Evolutionary conservation across 2,113 vertebrate genomes (phyloP).

Genomic region (Ondatra zibethicus): DNA sequence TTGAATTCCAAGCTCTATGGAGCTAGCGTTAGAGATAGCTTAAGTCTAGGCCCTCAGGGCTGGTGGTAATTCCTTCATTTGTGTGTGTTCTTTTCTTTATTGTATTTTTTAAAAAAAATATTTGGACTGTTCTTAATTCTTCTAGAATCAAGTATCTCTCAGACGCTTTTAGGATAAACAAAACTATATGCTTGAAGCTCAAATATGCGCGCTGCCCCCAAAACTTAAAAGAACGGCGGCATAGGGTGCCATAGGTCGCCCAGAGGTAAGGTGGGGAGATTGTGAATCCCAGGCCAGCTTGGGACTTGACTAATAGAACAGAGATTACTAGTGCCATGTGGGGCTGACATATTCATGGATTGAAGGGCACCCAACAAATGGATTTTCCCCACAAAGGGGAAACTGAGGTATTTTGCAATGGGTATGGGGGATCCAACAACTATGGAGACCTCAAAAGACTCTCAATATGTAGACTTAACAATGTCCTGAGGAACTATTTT

Average conservation of each 20-base stretch:
- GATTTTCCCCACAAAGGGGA: conserved; percentile 85
- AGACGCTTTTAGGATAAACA: background rate
- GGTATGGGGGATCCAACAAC: conserved; percentile 79
- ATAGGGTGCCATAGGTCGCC: background rate
- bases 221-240: background rate
- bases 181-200: background rate
- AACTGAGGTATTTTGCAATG: conserved; percentile 87
- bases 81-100: background rate
- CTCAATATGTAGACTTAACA: conserved; percentile 78
- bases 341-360: conserved; percentile 79
- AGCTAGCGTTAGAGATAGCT: background rate
- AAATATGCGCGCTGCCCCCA: background rate
- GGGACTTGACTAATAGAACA: conserved; percentile 82
- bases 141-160: background rate
- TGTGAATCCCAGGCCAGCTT: background rate
- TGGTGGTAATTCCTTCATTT: background rate
- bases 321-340: conserved; percentile 80
- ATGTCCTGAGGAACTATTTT: conserved; percentile 78
- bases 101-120: background rate
- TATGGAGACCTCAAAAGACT: conserved; percentile 44
- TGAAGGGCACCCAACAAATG: conserved; percentile 87
- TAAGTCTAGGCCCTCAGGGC: background rate
- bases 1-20: background rate
- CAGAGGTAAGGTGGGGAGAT: background rate
- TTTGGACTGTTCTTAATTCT: background rate